These are phyloP conservation scores for Thalassaphorura encarpata DNA, from an alignment of 1,140 invertebrate species.

Conservation along the genomic window DNA sequence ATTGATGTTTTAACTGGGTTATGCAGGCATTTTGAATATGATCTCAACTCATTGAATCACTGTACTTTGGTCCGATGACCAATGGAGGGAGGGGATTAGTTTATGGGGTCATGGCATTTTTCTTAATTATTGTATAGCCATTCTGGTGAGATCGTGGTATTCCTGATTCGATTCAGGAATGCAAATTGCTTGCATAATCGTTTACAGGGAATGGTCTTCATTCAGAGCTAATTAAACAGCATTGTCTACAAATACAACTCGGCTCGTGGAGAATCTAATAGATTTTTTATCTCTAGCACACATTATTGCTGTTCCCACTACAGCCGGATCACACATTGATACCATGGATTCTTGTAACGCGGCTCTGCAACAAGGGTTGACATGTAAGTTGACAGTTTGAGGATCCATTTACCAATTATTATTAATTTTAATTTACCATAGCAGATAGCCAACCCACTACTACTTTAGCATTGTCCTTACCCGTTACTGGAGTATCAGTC, in stretches of 20 bases:
- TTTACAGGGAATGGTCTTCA: slow-evolving; percentile 22
- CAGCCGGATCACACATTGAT: neutral
- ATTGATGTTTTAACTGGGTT: slow-evolving; percentile 15
- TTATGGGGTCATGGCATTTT: neutral
- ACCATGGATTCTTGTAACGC: neutral
- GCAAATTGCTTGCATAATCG: slow-evolving; percentile 31
- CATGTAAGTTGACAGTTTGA: neutral
- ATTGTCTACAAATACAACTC: neutral
- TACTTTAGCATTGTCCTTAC: neutral
- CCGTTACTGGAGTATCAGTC: neutral
- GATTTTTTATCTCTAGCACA: slow-evolving; percentile 1
- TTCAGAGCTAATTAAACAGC: slow-evolving; percentile 4
- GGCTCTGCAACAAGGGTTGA: neutral
- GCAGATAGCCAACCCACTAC: neutral
- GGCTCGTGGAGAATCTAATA: slow-evolving; percentile 2
- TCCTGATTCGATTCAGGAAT: too few relatives aligned
- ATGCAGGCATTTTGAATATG: slow-evolving; percentile 25
- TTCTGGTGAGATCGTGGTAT: too few relatives aligned
- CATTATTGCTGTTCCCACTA: neutral
- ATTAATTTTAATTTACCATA: neutral
- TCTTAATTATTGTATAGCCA: too few relatives aligned
- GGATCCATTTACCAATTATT: neutral
- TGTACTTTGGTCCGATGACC: neutral
- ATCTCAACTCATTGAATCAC: neutral
- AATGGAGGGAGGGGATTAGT: neutral